Base-by-base conservation (phyloP, 2,797 vertebrate species). In the Sebastes umbrosus region DNA sequence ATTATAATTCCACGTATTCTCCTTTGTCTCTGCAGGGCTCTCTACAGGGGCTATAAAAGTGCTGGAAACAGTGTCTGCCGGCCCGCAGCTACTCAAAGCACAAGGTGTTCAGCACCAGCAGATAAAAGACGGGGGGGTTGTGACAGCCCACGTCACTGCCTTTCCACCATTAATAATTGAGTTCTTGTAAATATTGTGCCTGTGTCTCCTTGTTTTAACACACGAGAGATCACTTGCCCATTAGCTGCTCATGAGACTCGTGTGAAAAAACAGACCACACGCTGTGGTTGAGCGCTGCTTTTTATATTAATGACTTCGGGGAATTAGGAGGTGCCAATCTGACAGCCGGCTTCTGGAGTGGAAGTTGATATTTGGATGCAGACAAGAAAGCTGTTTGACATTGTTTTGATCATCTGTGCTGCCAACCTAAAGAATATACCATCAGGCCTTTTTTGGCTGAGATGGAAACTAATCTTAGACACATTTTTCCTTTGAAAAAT, bases 91-190 rank as follows among this genome's bases (percentile, higher is more conserved):
- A 55, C 8, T 60, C 63, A 70, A 77, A 78, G 60, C 25, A 66
- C n/a, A 55, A 68, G 59, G 68, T 65, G 77, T 80, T 91, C 73
- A 71, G 58, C 25, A 12, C 68, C 25, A 57, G 76, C 68, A 83
- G 83, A 82, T 80, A 69, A 85, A 84, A 75, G 77, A 67, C 5
- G 39, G 39, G 14, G 14, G 8, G 54, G 69, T 14, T 85, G 85
- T 93, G 90, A 92, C 89, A 91, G 86, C 84, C 82, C 60, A 66
- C 70, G 82, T 88, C 79, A 86, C 65, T 80, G 82, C 65, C 73
- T 90, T 82, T 72, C 80, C 75, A 54, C 88, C 82, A 84, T 92
- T 80, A 93, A 91, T 93, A 93, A 92, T 86, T 84, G 84, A 91
- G 77, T 64, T 87, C 80, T 84, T 86, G 86, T 90, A 93, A 87